A percentile compares a stretch with the other conserved stretches of the same genome.
Conservation (phyloP, 1,140 invertebrate genomes). For the Drosophila biarmipes region DNA sequence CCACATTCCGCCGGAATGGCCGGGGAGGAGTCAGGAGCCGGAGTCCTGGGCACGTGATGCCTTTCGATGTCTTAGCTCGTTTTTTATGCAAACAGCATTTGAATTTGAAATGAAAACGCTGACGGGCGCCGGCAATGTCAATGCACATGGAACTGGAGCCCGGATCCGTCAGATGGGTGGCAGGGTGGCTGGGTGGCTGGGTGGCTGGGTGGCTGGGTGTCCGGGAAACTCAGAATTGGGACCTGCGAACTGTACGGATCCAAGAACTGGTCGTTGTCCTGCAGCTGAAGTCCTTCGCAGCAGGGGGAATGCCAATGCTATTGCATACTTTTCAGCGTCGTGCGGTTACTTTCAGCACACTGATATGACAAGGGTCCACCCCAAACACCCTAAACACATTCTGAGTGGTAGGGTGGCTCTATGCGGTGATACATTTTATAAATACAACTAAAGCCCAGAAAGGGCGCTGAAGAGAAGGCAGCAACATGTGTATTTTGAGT, state of each 20-base stretch:
- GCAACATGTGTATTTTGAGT: too few species aligned
- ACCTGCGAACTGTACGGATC: slow-evolving; percentile 7
- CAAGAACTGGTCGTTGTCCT: slow-evolving; percentile 7
- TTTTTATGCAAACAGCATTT: slow-evolving; percentile 81
- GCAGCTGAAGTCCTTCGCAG: slow-evolving; percentile 22
- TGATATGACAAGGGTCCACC: slow-evolving; percentile 58
- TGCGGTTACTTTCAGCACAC: slow-evolving; percentile 66
- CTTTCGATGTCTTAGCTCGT: slow-evolving; percentile 59
- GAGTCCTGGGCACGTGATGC: slow-evolving; percentile 42
- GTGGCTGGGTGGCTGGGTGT: neutral
- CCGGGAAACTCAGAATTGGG: slow-evolving; percentile 4
- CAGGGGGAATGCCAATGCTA: slow-evolving; percentile 12
- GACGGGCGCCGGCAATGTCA: slow-evolving; percentile 49
- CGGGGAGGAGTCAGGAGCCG: slow-evolving; percentile 2
- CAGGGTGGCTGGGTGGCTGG: neutral
- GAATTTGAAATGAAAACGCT: slow-evolving; percentile 79
- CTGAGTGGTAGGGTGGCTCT: slow-evolving; percentile 1
- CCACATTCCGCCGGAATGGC: neutral
- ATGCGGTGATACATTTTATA: neutral
- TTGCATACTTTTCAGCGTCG: slow-evolving; percentile 66
- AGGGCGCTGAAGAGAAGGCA: too few species aligned
- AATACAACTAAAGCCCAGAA: too few species aligned
- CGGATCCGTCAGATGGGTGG: neutral
- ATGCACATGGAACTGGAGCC: slow-evolving; percentile 33
- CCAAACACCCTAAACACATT: neutral